These are phyloP conservation scores for Oedothorax gibbosus DNA, from an alignment of 1,140 invertebrate species.

Conservation along the genomic window DNA sequence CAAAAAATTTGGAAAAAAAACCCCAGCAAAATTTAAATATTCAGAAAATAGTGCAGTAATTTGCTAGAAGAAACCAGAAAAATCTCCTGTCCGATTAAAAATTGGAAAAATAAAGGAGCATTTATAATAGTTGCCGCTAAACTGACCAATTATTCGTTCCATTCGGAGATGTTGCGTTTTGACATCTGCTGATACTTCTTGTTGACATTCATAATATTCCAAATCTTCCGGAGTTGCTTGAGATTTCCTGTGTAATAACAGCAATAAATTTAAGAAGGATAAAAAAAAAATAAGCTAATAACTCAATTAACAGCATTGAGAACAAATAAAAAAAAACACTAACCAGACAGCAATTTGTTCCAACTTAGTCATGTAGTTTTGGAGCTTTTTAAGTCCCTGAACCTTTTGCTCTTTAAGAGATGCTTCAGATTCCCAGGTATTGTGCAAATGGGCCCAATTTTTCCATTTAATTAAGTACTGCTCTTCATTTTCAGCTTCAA, in stretches of 20 bases:
- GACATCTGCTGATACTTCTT: constrained; percentile 91
- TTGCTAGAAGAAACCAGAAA: too few species aligned
- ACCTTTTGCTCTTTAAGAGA: constrained; percentile 90
- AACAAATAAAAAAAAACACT: constrained; percentile 22
- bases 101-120: too few species aligned
- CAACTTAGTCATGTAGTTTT: constrained; percentile 95
- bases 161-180: constrained; percentile 89
- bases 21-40: too few species aligned
- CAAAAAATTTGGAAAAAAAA: too few species aligned
- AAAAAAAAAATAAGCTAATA: too few species aligned
- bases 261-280: neutral
- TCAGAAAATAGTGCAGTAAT: too few species aligned
- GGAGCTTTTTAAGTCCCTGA: constrained; percentile 96
- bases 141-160: constrained; percentile 83
- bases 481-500: constrained; percentile 76
- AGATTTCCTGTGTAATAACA: constrained; percentile 73
- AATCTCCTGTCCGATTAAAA: too few species aligned
- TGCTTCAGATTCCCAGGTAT: constrained; percentile 96
- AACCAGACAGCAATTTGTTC: constrained; percentile 85
- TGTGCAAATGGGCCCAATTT: constrained; percentile 98
- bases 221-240: constrained; percentile 94
- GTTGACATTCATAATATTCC: constrained; percentile 96
- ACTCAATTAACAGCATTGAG: too few species aligned
- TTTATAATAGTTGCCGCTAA: neutral
- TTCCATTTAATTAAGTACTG: constrained; percentile 99